Evolutionary conservation across 2,113 vertebrate species (phyloP).

Genomic region (Ceyx melanurus): DNA sequence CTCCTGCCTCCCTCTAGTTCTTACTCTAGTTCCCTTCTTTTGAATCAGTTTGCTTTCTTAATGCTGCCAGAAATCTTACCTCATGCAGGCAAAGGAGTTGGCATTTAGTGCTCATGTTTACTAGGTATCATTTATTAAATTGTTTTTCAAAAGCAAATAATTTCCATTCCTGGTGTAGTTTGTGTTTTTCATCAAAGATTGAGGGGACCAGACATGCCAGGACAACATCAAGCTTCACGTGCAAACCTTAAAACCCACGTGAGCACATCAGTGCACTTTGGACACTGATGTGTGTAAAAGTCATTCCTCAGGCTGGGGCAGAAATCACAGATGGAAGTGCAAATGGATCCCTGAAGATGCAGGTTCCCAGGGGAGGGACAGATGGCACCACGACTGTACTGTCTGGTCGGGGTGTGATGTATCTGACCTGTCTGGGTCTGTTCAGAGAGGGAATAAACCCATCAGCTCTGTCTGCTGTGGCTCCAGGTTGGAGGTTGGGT

Average conservation of each 20-base stretch:
- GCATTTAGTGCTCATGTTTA: background rate
- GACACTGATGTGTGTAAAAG: background rate
- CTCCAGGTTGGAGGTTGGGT: background rate
- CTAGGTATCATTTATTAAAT: background rate
- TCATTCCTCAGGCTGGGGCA: background rate
- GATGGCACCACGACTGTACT: background rate
- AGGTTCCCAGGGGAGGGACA: background rate
- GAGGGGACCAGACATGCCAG: background rate
- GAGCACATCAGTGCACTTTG: background rate
- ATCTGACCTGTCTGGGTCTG: background rate
- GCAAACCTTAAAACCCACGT: background rate
- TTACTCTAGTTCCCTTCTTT: background rate
- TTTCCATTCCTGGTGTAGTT: background rate
- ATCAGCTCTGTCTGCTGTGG: background rate
- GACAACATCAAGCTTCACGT: background rate
- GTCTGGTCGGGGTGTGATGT: background rate
- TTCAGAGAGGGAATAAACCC: background rate
- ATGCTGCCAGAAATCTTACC: background rate
- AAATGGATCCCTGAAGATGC: background rate
- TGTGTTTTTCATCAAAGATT: background rate
- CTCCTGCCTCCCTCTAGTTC: background rate
- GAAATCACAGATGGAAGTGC: background rate
- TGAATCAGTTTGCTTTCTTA: background rate
- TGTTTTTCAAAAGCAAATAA: background rate
- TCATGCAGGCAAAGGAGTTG: background rate